Evolutionary conservation across 2,113 vertebrate genomes (phyloP), one percentile per base, ranked within the genome.

Genomic region (Nansenia antarctica): DNA sequence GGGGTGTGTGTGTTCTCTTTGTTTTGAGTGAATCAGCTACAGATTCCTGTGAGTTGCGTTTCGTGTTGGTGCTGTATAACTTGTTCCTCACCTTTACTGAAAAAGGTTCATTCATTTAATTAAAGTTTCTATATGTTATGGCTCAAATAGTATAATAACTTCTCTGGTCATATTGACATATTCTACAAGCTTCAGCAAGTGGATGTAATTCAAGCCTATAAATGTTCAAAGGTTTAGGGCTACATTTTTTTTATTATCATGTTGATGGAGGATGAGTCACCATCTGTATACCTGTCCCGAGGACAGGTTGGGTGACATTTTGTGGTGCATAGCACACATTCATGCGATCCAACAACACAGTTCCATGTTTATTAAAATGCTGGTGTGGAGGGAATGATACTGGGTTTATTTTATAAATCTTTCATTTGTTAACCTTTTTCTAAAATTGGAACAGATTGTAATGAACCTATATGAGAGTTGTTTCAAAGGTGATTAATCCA

Each of bases 11-110:
- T 47, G 5, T 37, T 7, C 73, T 52, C 45, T 61, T 60, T 82
- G 71, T 83, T 82, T 60, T 72, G 78, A 66, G 63, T 72, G 61
- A 78, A 42, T 27, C n/a, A 63, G 3, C 30, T 18, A 29, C 20
- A 9, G n/a, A n/a, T n/a, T 22, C 30, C 14, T 32, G 54, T 7
- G 30, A 60, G 65, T 65, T 52, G 74, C 32, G 24, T 62, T 72
- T 77, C 85, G 32, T 71, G 80, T 80, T 69, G 0, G 67, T 84
- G 87, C 83, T 69, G 89, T 65, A 81, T 0, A 80, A 88, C 89
- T 82, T 54, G 87, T 86, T 87, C 54, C 78, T 77, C 86, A 59
- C 22, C 80, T 85, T 86, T 64, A 49, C 65, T 54, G 11, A 12
- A 39, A n/a, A 22, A 58, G 64, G n/a, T 11, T 14, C 2, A 1